phyloP scores from a whole-genome alignment of 1,140 invertebrate species.

The Arion vulgaris region DNA sequence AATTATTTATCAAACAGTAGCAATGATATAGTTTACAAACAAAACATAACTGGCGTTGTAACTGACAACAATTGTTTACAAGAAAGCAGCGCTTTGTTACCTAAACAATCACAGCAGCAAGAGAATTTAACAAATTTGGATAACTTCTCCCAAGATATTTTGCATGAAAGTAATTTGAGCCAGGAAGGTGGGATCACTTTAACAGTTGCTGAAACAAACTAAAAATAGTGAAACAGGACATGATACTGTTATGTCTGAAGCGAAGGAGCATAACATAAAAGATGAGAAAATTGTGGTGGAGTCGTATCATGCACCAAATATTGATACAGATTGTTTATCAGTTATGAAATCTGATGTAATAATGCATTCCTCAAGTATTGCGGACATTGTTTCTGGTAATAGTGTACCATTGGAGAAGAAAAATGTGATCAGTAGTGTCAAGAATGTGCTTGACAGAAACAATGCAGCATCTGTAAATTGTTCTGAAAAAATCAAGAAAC shows the following conservation, averaged over 20 bases:
- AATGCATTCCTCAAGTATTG: not conserved
- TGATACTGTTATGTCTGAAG: not conserved
- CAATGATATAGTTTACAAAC: not conserved
- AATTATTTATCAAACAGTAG: not conserved
- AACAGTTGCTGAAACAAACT: not conserved
- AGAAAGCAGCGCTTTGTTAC: too few relatives aligned
- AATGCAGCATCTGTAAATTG: not conserved
- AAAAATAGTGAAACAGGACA: not conserved
- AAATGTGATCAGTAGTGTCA: not conserved
- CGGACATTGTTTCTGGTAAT: not conserved
- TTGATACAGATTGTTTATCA: too few relatives aligned
- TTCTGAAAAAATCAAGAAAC: not conserved
- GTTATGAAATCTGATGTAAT: too few relatives aligned
- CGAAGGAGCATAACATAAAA: too few relatives aligned
- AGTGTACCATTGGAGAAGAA: not conserved
- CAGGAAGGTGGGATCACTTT: too few relatives aligned
- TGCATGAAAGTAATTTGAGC: not conserved
- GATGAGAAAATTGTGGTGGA: not conserved
- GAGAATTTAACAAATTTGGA: not conserved
- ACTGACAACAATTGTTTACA: too few relatives aligned
- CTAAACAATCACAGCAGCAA: not conserved
- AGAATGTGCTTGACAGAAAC: not conserved
- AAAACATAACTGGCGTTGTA: not conserved
- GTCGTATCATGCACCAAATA: not conserved
- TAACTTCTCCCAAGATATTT: not conserved